phyloP scores from a whole-genome alignment of 2,113 vertebrate genomes.

The Dendropsophus ebraccatus region DNA sequence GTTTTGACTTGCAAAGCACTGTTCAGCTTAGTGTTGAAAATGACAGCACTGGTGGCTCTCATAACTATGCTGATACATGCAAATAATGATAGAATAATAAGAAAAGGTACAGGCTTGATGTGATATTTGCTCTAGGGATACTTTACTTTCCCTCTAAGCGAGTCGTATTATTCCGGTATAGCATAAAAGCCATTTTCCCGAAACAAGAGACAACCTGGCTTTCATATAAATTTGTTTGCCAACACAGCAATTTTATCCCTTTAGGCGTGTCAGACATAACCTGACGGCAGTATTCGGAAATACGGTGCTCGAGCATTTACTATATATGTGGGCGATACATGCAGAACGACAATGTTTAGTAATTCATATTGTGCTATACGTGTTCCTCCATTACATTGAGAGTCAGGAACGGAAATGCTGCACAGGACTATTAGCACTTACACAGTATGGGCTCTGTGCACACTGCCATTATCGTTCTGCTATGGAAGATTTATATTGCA shows the following conservation, averaged over 20 bases:
- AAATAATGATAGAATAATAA: background rate
- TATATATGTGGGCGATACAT: background rate
- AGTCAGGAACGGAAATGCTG: too few species aligned
- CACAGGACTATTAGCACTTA: too few species aligned
- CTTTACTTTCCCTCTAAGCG: background rate
- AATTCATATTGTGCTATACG: background rate
- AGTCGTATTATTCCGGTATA: background rate
- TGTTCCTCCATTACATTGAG: too few species aligned
- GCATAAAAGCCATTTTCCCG: background rate
- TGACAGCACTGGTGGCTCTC: constrained; percentile 12
- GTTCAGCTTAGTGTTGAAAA: constrained; percentile 7
- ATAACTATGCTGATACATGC: constrained; percentile 13
- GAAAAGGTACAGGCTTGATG: background rate
- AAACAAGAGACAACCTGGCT: background rate
- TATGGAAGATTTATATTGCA: too few species aligned
- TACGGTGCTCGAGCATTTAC: too few species aligned
- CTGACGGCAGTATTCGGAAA: background rate
- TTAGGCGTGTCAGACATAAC: background rate
- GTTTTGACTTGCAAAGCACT: constrained; percentile 20
- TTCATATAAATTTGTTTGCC: constrained; percentile 24
- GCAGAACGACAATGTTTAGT: background rate
- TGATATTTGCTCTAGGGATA: constrained; percentile 17
- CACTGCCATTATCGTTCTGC: too few species aligned
- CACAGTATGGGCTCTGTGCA: too few species aligned
- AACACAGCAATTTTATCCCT: background rate